These are phyloP conservation scores for Julus scandinavius DNA, from an alignment of 2,888 invertebrate genomes.

Conservation along the genomic window DNA sequence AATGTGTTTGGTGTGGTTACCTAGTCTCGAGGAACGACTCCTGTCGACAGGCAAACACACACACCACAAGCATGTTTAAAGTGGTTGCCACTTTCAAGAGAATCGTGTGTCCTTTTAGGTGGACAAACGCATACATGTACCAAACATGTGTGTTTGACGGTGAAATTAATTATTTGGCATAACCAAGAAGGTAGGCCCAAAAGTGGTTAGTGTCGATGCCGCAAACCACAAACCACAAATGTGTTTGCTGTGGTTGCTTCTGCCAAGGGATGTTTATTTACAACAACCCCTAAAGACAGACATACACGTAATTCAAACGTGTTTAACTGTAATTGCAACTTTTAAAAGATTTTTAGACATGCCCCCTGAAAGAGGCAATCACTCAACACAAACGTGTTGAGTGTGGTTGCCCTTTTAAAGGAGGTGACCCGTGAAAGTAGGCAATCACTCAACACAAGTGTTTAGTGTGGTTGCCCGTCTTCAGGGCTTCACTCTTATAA, in stretches of 20 bases:
- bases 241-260: neutral
- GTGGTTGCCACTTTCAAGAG: too few species aligned
- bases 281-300: too few species aligned
- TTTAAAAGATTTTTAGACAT: neutral
- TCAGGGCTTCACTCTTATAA: neutral
- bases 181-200: too few species aligned
- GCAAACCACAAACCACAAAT: neutral
- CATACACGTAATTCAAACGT: neutral
- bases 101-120: too few species aligned
- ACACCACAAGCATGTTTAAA: neutral
- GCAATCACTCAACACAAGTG: neutral
- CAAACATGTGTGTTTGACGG: too few species aligned
- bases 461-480: too few species aligned
- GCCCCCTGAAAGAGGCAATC: neutral
- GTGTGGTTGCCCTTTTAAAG: neutral
- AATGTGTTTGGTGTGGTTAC: neutral
- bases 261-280: too few species aligned
- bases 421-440: neutral
- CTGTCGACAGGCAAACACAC: neutral
- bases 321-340: neutral
- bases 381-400: neutral
- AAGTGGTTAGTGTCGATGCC: too few species aligned
- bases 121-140: too few species aligned
- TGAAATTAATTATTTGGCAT: too few species aligned
- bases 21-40: too few species aligned